Conservation (phyloP, 1,140 invertebrate species). For the Leguminivora glycinivorella region DNA sequence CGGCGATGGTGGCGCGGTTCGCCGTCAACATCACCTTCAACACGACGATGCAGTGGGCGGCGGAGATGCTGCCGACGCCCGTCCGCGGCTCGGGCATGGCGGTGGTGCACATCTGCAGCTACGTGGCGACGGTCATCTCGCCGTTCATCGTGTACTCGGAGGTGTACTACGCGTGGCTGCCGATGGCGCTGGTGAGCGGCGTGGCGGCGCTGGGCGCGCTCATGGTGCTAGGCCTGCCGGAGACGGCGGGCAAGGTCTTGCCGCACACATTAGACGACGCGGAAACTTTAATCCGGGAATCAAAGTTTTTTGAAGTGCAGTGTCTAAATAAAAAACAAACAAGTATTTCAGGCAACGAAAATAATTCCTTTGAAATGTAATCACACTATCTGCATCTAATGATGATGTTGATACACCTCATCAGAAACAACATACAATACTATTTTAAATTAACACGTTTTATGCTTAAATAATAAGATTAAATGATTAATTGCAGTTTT, state of each 20-base stretch:
- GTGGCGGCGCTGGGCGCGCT: constrained; percentile 84
- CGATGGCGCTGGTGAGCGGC: constrained; percentile 85
- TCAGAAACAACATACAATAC: too few species aligned
- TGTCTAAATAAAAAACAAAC: background rate
- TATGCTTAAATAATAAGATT: too few species aligned
- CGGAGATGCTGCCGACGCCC: constrained; percentile 76
- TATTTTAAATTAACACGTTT: too few species aligned
- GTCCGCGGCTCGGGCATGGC: constrained; percentile 81
- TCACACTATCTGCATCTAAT: too few species aligned
- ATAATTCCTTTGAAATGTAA: background rate
- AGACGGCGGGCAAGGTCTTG: constrained; percentile 85
- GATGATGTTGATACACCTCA: too few species aligned
- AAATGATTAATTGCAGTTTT: too few species aligned
- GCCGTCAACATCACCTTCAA: constrained; percentile 4
- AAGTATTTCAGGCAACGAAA: background rate
- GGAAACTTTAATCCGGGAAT: constrained; percentile 74
- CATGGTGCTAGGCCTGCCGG: constrained; percentile 84
- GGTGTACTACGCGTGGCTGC: constrained; percentile 69
- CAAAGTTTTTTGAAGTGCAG: constrained; percentile 16
- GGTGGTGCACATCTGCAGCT: constrained; percentile 76
- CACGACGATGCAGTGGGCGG: constrained; percentile 16
- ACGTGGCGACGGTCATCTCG: constrained; percentile 22
- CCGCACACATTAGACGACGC: constrained; percentile 86
- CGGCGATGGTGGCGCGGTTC: constrained; percentile 8
- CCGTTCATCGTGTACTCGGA: constrained; percentile 30